phyloP scores from a whole-genome alignment of 2,888 invertebrate species.

The Fragum sueziense region DNA sequence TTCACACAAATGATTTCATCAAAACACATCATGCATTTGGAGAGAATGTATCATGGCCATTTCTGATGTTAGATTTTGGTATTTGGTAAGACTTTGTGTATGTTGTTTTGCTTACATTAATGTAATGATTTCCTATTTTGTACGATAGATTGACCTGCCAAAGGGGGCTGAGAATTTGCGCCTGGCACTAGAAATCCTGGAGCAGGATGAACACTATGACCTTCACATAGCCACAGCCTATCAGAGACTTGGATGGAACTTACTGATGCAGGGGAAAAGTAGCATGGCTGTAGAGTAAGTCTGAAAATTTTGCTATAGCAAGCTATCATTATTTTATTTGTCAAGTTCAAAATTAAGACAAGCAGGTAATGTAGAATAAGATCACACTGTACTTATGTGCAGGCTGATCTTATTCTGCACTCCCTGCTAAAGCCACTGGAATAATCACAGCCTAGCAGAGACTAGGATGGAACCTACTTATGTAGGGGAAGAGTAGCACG shows the following conservation, averaged over 20 bases:
- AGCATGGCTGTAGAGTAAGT: constrained; percentile 46
- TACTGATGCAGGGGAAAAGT: constrained; percentile 50
- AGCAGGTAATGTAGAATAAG: too few species aligned
- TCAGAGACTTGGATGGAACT: constrained; percentile 57
- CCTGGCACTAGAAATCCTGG: constrained; percentile 20
- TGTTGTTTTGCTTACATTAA: too few species aligned
- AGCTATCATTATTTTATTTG: background rate
- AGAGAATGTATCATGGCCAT: too few species aligned
- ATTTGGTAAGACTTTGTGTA: background rate
- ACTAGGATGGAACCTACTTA: constrained; percentile 54
- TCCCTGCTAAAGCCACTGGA: too few species aligned
- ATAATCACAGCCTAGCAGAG: constrained; percentile 53
- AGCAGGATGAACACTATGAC: constrained; percentile 22
- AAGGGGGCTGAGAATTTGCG: constrained; percentile 32
- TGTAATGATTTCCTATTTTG: too few species aligned
- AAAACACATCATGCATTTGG: too few species aligned
- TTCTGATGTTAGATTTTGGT: background rate
- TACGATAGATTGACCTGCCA: constrained; percentile 27
- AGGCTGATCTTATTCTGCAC: too few species aligned
- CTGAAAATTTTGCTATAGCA: background rate
- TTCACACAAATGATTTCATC: too few species aligned
- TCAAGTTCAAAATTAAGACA: background rate
- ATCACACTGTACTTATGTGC: too few species aligned
- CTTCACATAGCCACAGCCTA: constrained; percentile 46
- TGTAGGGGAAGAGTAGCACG: constrained; percentile 44